A percentile compares a stretch with the other conserved stretches of the same genome.
Evolutionary conservation across 2,888 invertebrate species (phyloP).

Genomic region (Limnephilus rhombicus): DNA sequence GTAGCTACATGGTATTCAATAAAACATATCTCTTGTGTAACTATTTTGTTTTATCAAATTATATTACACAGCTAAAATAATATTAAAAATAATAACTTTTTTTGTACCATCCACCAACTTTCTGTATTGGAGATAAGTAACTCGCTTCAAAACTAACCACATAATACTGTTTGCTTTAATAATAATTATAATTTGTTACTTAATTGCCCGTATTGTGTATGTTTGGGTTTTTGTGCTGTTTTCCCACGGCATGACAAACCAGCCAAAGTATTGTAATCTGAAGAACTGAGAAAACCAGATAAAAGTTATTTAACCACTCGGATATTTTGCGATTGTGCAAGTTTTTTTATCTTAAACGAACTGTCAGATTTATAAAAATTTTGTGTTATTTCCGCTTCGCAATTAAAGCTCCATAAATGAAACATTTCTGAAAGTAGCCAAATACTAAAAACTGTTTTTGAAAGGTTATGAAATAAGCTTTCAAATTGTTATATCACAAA

Average conservation of each 20-base stretch:
- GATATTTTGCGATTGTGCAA: too few relatives aligned
- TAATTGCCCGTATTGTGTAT: neutral
- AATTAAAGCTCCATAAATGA: too few relatives aligned
- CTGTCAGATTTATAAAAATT: too few relatives aligned
- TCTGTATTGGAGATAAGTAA: neutral
- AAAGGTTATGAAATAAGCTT: too few relatives aligned
- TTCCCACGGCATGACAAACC: neutral
- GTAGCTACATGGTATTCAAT: too few relatives aligned
- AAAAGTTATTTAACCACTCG: neutral
- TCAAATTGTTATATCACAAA: too few relatives aligned
- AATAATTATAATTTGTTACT: neutral
- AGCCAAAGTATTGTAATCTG: neutral
- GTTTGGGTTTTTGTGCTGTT: neutral
- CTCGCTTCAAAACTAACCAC: neutral
- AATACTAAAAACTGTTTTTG: too few relatives aligned
- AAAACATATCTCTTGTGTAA: too few relatives aligned
- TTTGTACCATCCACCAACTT: neutral
- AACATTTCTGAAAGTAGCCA: too few relatives aligned
- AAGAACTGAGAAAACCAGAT: neutral
- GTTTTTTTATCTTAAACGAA: too few relatives aligned
- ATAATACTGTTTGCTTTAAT: neutral
- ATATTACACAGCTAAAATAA: neutral
- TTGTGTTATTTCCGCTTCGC: too few relatives aligned
- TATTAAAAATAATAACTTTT: neutral
- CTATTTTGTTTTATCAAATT: neutral